A percentile compares a stretch with the other conserved stretches of the same genome.
Conservation (phyloP, 2,797 vertebrate genomes). For the Lacerta viridis region DNA sequence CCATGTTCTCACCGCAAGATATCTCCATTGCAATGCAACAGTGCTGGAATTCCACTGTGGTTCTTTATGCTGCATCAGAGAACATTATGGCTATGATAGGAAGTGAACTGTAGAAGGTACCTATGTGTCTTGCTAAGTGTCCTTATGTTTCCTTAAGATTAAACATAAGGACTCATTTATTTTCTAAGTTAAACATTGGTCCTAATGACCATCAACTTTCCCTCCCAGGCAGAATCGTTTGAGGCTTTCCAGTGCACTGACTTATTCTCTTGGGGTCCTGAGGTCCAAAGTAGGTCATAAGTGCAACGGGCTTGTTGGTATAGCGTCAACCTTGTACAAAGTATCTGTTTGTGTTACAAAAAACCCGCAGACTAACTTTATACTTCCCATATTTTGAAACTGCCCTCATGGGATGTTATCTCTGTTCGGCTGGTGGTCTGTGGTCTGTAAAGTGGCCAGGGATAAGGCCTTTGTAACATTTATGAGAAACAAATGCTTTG, state of each 20-base stretch:
- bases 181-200: neutral
- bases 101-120: neutral
- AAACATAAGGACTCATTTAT: neutral
- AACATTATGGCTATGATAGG: neutral
- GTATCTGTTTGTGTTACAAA: slow-evolving; percentile 70
- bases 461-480: slow-evolving; percentile 54
- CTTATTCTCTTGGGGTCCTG: slow-evolving; percentile 20
- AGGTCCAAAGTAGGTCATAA: slow-evolving; percentile 60
- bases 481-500: slow-evolving; percentile 30
- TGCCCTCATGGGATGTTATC: slow-evolving; percentile 64
- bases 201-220: neutral
- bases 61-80: neutral
- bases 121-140: neutral
- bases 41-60: neutral
- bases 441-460: slow-evolving; percentile 39
- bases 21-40: neutral
- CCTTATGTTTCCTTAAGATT: neutral
- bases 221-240: neutral
- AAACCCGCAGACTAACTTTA: slow-evolving; percentile 75
- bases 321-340: slow-evolving; percentile 68
- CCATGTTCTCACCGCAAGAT: neutral
- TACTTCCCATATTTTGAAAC: slow-evolving; percentile 73
- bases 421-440: slow-evolving; percentile 65
- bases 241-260: slow-evolving; percentile 36
- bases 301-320: slow-evolving; percentile 53